Conservation (phyloP, 2,113 vertebrate species). For the Sinocyclocheilus grahami region DNA sequence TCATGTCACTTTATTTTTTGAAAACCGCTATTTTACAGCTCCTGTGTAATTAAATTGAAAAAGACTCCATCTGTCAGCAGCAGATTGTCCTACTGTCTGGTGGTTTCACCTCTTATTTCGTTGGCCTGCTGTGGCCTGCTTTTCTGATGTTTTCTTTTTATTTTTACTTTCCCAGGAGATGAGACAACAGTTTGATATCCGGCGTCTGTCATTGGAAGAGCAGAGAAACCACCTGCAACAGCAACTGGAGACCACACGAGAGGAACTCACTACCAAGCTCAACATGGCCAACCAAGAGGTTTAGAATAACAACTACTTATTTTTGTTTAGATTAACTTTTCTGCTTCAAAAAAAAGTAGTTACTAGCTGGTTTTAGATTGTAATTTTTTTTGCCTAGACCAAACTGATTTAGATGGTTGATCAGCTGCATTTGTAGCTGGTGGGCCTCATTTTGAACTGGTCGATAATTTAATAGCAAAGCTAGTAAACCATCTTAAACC, state of each 20-base stretch:
- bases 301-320: conserved; percentile 51
- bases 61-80: background rate
- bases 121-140: background rate
- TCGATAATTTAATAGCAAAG: no score
- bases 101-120: conserved; percentile 8
- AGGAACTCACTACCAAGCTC: conserved; percentile 87
- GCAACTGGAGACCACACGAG: conserved; percentile 87
- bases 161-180: conserved; percentile 78
- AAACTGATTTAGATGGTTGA: background rate
- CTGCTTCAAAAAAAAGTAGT: background rate
- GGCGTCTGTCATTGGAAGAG: conserved; percentile 85
- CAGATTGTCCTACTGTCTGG: conserved; percentile 17
- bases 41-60: conserved; percentile 14
- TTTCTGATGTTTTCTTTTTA: conserved; percentile 10
- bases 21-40: background rate
- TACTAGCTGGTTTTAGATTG: background rate
- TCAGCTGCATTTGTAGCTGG: background rate
- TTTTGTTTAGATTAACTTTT: background rate
- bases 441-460: background rate
- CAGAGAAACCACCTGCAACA: conserved; percentile 87
- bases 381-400: background rate
- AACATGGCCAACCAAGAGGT: conserved; percentile 92
- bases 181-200: conserved; percentile 92
- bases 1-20: background rate
- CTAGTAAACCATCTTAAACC: no score